Conservation (phyloP, 2,888 invertebrate species). For the Sphinx pinastri region DNA sequence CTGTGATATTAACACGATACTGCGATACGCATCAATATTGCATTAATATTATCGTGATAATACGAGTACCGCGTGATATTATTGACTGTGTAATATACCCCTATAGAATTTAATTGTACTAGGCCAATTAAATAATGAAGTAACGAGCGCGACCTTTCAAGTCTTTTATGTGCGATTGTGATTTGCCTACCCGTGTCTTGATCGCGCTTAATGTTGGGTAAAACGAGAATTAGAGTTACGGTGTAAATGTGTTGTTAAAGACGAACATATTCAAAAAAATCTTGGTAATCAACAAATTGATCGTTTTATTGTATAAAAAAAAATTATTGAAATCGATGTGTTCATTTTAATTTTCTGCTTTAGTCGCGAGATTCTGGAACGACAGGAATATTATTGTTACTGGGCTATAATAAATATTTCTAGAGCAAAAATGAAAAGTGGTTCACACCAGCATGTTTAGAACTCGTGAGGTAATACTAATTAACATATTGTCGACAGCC, state of each 20-base stretch:
- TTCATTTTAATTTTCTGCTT: neutral
- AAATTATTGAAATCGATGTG: too few species aligned
- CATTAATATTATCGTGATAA: too few species aligned
- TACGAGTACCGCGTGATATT: too few species aligned
- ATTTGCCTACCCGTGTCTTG: neutral
- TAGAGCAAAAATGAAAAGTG: constrained; percentile 3
- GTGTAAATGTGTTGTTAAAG: neutral
- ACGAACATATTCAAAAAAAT: neutral
- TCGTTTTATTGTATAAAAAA: too few species aligned
- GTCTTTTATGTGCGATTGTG: neutral
- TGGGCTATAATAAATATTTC: neutral
- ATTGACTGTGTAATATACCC: too few species aligned
- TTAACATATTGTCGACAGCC: neutral
- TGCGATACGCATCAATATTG: too few species aligned
- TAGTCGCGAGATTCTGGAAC: neutral
- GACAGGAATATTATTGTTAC: neutral
- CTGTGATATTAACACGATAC: too few species aligned
- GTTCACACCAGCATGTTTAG: neutral
- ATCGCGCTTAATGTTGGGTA: neutral
- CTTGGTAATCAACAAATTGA: too few species aligned
- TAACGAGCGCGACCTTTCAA: neutral
- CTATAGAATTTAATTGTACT: constrained; percentile 16
- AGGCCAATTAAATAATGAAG: constrained; percentile 12
- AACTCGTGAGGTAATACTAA: constrained; percentile 5
- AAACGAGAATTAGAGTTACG: neutral